Conservation (phyloP, 2,113 vertebrate genomes). For the Heterocephalus glaber region DNA sequence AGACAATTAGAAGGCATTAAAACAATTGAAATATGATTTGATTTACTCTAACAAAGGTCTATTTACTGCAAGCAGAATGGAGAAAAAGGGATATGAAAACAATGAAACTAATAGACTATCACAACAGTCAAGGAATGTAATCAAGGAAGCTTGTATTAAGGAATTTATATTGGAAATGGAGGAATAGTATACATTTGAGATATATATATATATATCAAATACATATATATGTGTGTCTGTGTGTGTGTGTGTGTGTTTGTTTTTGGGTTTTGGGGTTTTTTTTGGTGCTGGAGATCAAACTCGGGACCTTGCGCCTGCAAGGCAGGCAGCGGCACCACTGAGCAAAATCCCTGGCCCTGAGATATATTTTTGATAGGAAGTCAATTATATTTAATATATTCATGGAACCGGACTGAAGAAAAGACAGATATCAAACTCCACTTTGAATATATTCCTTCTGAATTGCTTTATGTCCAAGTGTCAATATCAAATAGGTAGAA, state of each 20-base stretch:
- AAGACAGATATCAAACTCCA: background rate
- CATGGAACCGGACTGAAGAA: background rate
- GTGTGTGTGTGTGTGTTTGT: too few relatives aligned
- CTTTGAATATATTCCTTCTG: constrained; percentile 36
- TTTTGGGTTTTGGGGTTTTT: too few relatives aligned
- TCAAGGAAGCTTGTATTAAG: background rate
- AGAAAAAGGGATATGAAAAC: background rate
- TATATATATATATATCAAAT: too few relatives aligned
- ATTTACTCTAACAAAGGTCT: background rate
- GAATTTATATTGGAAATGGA: background rate
- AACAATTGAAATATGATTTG: background rate
- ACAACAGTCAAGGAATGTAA: background rate
- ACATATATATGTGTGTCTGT: too few relatives aligned
- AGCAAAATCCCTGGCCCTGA: too few relatives aligned
- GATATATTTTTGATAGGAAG: background rate
- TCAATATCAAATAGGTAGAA: background rate
- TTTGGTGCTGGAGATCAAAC: too few relatives aligned
- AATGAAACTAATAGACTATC: background rate
- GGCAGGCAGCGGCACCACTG: too few relatives aligned
- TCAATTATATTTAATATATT: background rate
- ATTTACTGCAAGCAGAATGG: background rate
- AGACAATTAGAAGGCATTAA: constrained; percentile 11
- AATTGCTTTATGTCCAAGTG: background rate
- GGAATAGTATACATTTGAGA: background rate
- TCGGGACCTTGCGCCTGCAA: too few relatives aligned